These are phyloP conservation scores for Drosophila pachea DNA, from an alignment of 1,140 invertebrate genomes.

Conservation along the genomic window DNA sequence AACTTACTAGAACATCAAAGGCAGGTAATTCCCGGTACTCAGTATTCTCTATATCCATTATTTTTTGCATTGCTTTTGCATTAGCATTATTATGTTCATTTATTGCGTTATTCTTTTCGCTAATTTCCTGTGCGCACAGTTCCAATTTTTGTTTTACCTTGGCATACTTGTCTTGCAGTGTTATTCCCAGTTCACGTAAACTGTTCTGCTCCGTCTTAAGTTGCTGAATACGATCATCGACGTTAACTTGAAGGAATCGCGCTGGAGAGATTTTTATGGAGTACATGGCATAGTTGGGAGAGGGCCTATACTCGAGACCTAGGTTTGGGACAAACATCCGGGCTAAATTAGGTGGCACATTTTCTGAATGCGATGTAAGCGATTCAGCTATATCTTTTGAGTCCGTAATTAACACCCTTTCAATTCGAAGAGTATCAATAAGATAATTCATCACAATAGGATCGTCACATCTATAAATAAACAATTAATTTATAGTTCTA, in stretches of 20 bases:
- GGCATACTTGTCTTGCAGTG: conserved; percentile 19
- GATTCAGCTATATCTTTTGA: conserved; percentile 81
- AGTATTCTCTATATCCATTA: conserved; percentile 63
- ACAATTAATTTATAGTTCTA: neutral
- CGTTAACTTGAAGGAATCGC: conserved; percentile 83
- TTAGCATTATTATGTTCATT: conserved; percentile 37
- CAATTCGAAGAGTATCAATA: conserved; percentile 88
- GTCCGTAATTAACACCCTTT: conserved; percentile 84
- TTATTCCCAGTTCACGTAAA: conserved; percentile 20
- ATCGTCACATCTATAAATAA: conserved; percentile 81
- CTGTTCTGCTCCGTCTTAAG: conserved; percentile 44
- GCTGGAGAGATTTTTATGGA: conserved; percentile 79
- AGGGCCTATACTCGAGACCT: conserved; percentile 77
- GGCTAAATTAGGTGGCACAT: conserved; percentile 84
- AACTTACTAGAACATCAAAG: conserved; percentile 44
- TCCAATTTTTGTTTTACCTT: conserved; percentile 8
- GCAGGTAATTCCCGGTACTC: conserved; percentile 54
- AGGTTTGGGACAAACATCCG: conserved; percentile 83
- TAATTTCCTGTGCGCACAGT: conserved; percentile 27
- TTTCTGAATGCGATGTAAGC: conserved; percentile 81
- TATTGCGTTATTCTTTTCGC: conserved; percentile 32
- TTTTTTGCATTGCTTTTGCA: conserved; percentile 44
- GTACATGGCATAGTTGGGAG: conserved; percentile 86
- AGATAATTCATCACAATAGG: conserved; percentile 90
- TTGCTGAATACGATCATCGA: conserved; percentile 80